Evolutionary conservation across 2,888 invertebrate species (phyloP).

Genomic region (Hemaris fuciformis): DNA sequence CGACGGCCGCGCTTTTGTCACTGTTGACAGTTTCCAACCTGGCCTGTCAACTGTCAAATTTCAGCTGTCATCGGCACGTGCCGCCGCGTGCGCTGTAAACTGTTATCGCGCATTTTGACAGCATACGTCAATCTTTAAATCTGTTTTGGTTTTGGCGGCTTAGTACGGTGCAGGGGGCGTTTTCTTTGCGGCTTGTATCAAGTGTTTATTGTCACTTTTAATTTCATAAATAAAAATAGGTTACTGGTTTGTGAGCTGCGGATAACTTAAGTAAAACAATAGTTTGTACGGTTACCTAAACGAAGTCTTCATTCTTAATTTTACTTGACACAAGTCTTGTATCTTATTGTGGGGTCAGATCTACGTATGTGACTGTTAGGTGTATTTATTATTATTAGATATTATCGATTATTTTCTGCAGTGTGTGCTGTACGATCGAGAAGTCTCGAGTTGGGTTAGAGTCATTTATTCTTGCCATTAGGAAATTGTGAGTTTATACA

Average conservation of each 20-base stretch:
- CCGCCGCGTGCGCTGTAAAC: constrained; percentile 68
- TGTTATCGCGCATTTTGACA: constrained; percentile 35
- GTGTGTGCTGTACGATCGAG: no score
- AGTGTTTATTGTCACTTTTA: not conserved
- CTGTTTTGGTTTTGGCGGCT: constrained; percentile 13
- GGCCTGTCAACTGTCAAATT: constrained; percentile 58
- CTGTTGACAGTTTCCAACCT: constrained; percentile 55
- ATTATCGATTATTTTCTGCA: no score
- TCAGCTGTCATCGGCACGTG: constrained; percentile 66
- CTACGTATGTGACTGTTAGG: no score
- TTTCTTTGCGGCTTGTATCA: not conserved
- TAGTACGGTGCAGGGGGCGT: not conserved
- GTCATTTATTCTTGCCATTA: no score
- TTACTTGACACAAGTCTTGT: no score
- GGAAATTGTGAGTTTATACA: no score
- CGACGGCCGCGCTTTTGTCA: constrained; percentile 53
- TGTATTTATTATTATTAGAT: no score
- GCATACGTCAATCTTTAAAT: constrained; percentile 13
- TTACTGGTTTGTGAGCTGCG: not conserved
- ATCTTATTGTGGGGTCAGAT: no score
- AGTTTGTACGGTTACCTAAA: no score
- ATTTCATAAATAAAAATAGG: not conserved
- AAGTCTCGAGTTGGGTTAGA: no score
- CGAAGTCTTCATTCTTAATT: no score
- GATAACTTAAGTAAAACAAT: not conserved